A percentile compares a stretch with the other conserved stretches of the same genome.
Evolutionary conservation across 1,140 invertebrate species (phyloP).

Genomic region (Ceratitis capitata): DNA sequence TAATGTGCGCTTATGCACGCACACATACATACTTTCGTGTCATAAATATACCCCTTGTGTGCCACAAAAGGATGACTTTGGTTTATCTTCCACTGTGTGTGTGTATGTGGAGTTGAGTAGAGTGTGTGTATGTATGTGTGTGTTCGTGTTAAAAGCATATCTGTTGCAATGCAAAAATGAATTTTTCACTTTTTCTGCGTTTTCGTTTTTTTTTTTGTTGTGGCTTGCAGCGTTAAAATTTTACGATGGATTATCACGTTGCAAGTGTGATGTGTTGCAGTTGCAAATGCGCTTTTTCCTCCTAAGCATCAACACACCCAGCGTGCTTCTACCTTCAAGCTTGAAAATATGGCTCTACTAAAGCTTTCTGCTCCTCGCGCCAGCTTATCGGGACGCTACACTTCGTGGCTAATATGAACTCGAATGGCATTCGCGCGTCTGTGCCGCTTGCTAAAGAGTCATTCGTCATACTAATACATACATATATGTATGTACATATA

Average conservation of each 20-base stretch:
- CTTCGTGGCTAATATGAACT: not conserved
- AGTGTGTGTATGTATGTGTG: not conserved
- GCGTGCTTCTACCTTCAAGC: not conserved
- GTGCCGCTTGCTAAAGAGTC: not conserved
- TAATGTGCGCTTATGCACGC: constrained; percentile 56
- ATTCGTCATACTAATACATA: not conserved
- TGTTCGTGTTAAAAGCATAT: not conserved
- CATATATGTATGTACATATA: no score
- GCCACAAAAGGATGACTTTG: not conserved
- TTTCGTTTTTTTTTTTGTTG: not conserved
- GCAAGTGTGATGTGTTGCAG: constrained; percentile 36
- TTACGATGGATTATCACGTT: constrained; percentile 37
- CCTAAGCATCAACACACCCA: not conserved
- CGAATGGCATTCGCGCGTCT: constrained; percentile 10
- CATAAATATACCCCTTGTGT: constrained; percentile 27
- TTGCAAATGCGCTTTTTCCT: constrained; percentile 18
- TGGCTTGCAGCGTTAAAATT: constrained; percentile 9
- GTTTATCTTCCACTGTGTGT: not conserved
- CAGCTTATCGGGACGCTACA: not conserved
- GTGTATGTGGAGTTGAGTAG: no score
- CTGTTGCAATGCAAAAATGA: constrained; percentile 30
- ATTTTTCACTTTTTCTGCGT: not conserved
- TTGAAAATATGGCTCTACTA: not conserved
- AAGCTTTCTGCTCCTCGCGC: not conserved
- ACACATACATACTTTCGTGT: not conserved